phyloP scores from a whole-genome alignment of 2,113 vertebrate species.

The Fulmarus glacialis region DNA sequence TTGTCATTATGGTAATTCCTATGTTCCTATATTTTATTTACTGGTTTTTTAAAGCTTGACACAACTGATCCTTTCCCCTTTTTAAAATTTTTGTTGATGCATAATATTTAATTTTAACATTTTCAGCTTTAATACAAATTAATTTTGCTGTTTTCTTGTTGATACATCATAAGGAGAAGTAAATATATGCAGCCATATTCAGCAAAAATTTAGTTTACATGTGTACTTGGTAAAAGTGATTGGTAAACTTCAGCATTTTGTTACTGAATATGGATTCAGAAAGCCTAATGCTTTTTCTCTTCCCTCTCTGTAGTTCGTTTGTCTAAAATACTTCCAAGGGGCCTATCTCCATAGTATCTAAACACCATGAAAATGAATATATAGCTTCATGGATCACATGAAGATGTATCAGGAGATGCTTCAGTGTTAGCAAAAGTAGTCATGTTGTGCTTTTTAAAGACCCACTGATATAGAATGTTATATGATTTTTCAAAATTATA shows the following conservation, averaged over 20 bases:
- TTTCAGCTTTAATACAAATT: constrained; percentile 36
- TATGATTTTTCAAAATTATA: not conserved
- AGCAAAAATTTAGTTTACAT: not conserved
- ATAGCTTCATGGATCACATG: not conserved
- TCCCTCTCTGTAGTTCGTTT: not conserved
- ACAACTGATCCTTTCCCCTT: constrained; percentile 20
- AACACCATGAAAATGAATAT: not conserved
- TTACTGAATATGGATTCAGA: not conserved
- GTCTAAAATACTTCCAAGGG: not conserved
- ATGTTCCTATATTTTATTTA: constrained; percentile 25
- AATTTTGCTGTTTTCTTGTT: not conserved
- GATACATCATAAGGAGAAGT: not conserved
- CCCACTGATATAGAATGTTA: not conserved
- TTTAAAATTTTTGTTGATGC: not conserved
- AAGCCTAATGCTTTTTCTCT: not conserved
- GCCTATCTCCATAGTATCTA: not conserved
- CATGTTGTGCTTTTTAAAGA: not conserved
- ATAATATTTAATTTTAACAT: constrained; percentile 47
- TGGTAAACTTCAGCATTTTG: not conserved
- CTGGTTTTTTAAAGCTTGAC: constrained; percentile 17
- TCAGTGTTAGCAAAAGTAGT: not conserved
- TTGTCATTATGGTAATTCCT: constrained; percentile 21
- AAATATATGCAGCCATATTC: not conserved
- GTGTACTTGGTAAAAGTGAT: not conserved
- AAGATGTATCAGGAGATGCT: not conserved